Base-by-base conservation (phyloP, 2,113 vertebrate species). In the Muntiacus muntjak region DNA sequence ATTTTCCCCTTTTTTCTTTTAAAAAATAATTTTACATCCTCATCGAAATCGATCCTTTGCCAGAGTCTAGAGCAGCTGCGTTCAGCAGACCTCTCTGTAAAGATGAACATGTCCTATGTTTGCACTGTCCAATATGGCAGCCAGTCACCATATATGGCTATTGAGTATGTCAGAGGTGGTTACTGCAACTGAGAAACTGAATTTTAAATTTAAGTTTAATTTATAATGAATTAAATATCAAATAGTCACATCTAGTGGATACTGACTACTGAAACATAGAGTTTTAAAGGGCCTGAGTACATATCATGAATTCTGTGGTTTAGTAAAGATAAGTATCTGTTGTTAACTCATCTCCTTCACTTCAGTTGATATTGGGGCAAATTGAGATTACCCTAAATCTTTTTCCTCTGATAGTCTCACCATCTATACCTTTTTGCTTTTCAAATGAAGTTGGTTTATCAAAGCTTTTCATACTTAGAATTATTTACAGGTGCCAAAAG, bases 371-470 rank as follows among this genome's bases (percentile, higher is more conserved):
- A 74, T 54, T 54, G 97, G 87, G 26, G 47, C 88, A 94, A 96
- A 94, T 7, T 90, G 89, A 88, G 88, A 93, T 97, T 78, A 81
- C 58, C 79, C 47, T 92, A 60, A 96, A 97, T 94, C 0, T 85
- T 95, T 87, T 91, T 91, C 96, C 79, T 47, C 92, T 95, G 88
- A 28, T 95, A 89, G 47, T 93, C 92, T 95, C 82, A 13, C 33
- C 85, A 95, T 94, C 64, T 91, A 43, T 21, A 11, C 74, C 94
- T 85, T 91, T 67, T 30, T 95, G 23, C 30, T 84, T 87, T 87
- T 81, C 3, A 1, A 95, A 82, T 84, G 81, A 89, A 88, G 92
- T 79, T 87, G 74, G n/a, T 98, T 93, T 84, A 94, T 78, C 82
- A 94, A 97, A 55, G 47, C 19, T 7, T 1, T 7, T 97, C 79